phyloP scores from a whole-genome alignment of 2,797 vertebrate species.

The Sebastes flavidus region DNA sequence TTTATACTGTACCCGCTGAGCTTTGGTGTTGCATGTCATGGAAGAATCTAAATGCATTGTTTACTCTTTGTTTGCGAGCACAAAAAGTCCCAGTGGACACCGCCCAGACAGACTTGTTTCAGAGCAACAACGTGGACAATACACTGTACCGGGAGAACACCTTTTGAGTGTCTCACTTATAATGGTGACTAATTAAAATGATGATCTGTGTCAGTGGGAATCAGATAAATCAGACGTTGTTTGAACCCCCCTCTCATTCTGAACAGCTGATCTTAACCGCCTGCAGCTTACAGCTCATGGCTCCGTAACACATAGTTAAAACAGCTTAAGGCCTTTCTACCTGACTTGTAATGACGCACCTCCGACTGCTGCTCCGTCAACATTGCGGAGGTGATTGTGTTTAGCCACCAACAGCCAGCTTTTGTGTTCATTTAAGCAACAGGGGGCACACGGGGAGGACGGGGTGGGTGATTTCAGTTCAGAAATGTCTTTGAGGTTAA shows the following conservation, averaged over 20 bases:
- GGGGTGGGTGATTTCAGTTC: slow-evolving; percentile 1
- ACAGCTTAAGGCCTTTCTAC: slow-evolving; percentile 59
- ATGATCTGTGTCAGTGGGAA: not conserved
- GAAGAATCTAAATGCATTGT: slow-evolving; percentile 21
- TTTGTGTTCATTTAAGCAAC: slow-evolving; percentile 36
- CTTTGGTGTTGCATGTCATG: slow-evolving; percentile 30
- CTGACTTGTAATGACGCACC: slow-evolving; percentile 67
- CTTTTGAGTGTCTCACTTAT: not conserved
- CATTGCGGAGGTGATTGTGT: slow-evolving; percentile 56
- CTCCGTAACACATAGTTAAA: slow-evolving; percentile 56
- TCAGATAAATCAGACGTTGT: slow-evolving; percentile 14
- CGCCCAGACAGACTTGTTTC: slow-evolving; percentile 17
- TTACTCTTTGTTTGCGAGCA: slow-evolving; percentile 22
- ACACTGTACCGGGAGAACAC: not conserved
- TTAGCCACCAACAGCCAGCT: slow-evolving; percentile 73
- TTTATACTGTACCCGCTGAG: not conserved
- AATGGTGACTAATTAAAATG: not conserved
- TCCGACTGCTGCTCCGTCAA: slow-evolving; percentile 64
- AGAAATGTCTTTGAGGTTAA: slow-evolving; percentile 54
- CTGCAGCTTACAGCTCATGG: slow-evolving; percentile 43
- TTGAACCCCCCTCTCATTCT: not conserved
- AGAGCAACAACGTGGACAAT: not conserved
- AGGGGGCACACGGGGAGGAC: slow-evolving; percentile 9
- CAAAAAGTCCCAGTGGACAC: slow-evolving; percentile 24
- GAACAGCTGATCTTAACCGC: slow-evolving; percentile 14